A percentile compares a stretch with the other conserved stretches of the same genome.
Evolutionary conservation across 2,797 vertebrate species (phyloP).

Genomic region (Aldrovandia affinis): DNA sequence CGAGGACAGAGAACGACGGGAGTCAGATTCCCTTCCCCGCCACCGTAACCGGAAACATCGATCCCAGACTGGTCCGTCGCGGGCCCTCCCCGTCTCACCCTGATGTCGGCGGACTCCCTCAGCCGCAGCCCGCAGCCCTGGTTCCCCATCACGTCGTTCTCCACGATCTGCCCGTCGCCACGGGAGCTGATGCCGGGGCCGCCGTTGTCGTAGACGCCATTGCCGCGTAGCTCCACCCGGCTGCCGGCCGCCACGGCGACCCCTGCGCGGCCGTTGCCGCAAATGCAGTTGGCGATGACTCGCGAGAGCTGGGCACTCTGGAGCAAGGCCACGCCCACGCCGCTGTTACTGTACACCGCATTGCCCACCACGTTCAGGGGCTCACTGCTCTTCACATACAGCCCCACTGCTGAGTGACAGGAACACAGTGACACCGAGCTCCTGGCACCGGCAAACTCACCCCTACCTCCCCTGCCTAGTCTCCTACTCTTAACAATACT

Average conservation of each 20-base stretch:
- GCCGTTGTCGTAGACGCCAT: slow-evolving; percentile 86
- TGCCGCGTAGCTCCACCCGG: slow-evolving; percentile 85
- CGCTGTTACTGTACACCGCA: slow-evolving; percentile 79
- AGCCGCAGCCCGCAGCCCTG: slow-evolving; percentile 80
- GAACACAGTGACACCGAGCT: slow-evolving; percentile 3
- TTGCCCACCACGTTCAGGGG: slow-evolving; percentile 83
- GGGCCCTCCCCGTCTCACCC: slow-evolving; percentile 66
- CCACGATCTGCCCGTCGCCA: slow-evolving; percentile 79
- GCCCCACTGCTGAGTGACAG: slow-evolving; percentile 77
- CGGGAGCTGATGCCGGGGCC: slow-evolving; percentile 81
- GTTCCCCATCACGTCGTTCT: slow-evolving; percentile 88
- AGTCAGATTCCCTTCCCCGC: too few relatives aligned
- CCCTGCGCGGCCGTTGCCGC: slow-evolving; percentile 79
- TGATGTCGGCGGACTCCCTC: slow-evolving; percentile 79
- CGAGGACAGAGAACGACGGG: neutral
- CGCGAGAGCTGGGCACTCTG: slow-evolving; percentile 86
- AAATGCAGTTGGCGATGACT: slow-evolving; percentile 84
- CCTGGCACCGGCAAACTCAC: neutral
- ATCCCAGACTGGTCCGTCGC: neutral
- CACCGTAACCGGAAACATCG: too few relatives aligned
- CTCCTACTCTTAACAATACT: neutral
- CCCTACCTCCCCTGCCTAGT: neutral
- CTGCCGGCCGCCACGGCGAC: slow-evolving; percentile 83
- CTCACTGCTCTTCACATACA: slow-evolving; percentile 89
- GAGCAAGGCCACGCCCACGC: slow-evolving; percentile 79